Percentiles rank a stretch among this genome's conserved stretches.
These are phyloP conservation scores for Prunella fulvescens DNA, from an alignment of 2,113 vertebrate genomes.

Conservation along the genomic window DNA sequence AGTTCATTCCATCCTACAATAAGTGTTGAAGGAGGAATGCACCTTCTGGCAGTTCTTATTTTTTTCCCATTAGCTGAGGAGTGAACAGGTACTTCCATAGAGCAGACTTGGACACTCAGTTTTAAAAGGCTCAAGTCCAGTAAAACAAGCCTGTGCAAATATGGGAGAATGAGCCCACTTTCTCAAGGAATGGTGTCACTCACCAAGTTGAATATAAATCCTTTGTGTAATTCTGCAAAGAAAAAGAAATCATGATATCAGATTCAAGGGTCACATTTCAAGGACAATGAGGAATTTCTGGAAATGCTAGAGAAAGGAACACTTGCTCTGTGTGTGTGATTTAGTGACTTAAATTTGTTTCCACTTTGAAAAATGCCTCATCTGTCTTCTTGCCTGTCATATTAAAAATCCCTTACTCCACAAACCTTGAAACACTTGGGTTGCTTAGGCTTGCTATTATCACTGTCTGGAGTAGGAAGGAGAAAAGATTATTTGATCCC, in stretches of 20 bases:
- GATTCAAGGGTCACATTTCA: neutral
- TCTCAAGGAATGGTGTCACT: neutral
- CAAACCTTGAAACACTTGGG: neutral
- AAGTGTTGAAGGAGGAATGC: neutral
- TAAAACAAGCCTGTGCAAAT: neutral
- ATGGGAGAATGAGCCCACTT: accelerated
- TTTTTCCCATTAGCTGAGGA: neutral
- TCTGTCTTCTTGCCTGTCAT: neutral
- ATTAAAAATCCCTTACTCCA: constrained; percentile 1
- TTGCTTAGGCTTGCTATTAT: neutral
- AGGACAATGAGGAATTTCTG: neutral
- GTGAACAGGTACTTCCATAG: neutral
- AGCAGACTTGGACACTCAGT: neutral
- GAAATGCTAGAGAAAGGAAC: neutral
- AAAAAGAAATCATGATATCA: neutral
- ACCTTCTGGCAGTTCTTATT: neutral
- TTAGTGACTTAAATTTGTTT: constrained; percentile 4
- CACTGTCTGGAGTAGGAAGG: neutral
- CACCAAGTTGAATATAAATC: neutral
- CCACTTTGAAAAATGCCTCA: neutral
- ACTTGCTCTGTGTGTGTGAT: neutral
- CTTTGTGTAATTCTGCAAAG: neutral
- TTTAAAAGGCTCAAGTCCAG: neutral
- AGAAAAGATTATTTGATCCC: neutral
- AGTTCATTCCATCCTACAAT: neutral